Evolutionary conservation across 1,140 invertebrate species (phyloP), one percentile per base, ranked within the genome.

Genomic region (Papilio helenus): DNA sequence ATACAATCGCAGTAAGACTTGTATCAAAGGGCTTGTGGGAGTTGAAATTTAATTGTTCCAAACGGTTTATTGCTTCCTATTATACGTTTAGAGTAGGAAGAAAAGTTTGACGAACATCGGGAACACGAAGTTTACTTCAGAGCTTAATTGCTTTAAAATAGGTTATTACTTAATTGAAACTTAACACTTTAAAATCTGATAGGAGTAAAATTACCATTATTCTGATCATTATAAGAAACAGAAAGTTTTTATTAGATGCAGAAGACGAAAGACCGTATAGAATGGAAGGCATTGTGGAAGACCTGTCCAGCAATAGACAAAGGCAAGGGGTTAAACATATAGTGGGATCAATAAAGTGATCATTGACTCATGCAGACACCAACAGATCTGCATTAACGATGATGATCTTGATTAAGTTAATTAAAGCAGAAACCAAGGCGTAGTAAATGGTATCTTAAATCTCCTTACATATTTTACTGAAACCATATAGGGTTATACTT

Each of bases 21-120:
- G 72, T 74, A 74, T 74, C 72, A 49, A 72, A 72, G 71, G 42
- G 42, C 12, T 74, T 20, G 72, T 51, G 39, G 72, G 72, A 74
- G 72, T 74, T 74, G n/a, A 26, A 49, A 74, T 46, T 74, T 74
- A 74, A 74, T 74, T 74, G 72, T 74, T 74, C 71, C 4, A 72
- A 18, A 20, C 34, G 34, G 39, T 72, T 72, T 72, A 72, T 72
- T 71, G n/a, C 34, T 34, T 71, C 29, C 16, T 18, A 29, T 65
- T 71, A 72, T 72, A 72, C 71, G 44, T 72, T 72, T 72, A 72
- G 34, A 71, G 71, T 72, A 44, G n/a, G 71, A 44, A 72, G 71
- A 72, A 44, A 68, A 68, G 12, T 68, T 68, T 68, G 26, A 26
- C 61, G 61, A 68, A 68, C 26, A 68, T 68, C 14, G 20, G 26